Percentiles rank a stretch among this genome's conserved stretches.
These are phyloP conservation scores for Mormyrus iriodes DNA, from an alignment of 2,113 vertebrate species.

Conservation along the genomic window DNA sequence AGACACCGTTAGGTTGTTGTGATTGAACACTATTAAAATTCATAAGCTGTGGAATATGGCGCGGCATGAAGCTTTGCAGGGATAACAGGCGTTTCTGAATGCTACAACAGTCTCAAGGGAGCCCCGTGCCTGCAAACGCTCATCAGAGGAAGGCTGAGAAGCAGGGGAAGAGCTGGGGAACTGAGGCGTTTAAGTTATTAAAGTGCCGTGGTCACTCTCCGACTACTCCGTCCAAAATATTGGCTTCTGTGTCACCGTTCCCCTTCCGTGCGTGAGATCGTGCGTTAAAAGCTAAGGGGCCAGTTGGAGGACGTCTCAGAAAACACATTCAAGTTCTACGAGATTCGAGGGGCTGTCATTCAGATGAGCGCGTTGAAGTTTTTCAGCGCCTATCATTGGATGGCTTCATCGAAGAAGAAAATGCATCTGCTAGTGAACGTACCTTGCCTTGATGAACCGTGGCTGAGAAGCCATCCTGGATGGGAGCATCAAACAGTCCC, in stretches of 20 bases:
- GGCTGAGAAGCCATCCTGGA: background rate
- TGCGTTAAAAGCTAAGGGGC: background rate
- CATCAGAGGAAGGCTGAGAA: constrained; percentile 27
- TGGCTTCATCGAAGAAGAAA: background rate
- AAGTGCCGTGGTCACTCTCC: constrained; percentile 7
- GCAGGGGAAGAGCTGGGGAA: background rate
- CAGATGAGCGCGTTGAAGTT: background rate
- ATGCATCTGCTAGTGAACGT: background rate
- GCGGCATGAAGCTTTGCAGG: constrained; percentile 11
- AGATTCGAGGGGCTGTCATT: background rate
- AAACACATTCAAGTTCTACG: background rate
- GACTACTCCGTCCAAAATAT: background rate
- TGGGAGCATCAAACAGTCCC: background rate
- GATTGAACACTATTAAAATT: constrained; percentile 45
- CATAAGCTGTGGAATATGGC: constrained; percentile 43
- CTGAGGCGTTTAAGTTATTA: constrained; percentile 17
- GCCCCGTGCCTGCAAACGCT: constrained; percentile 16
- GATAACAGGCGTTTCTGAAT: constrained; percentile 19
- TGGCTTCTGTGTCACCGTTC: background rate
- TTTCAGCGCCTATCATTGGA: background rate
- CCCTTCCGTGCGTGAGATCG: background rate
- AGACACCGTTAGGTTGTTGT: constrained; percentile 29
- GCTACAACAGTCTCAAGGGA: constrained; percentile 22
- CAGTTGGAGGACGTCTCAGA: background rate
- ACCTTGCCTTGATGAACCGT: background rate